Evolutionary conservation across 2,113 vertebrate species (phyloP), one percentile per base, ranked within the genome.

Genomic region (Pseudorasbora parva): DNA sequence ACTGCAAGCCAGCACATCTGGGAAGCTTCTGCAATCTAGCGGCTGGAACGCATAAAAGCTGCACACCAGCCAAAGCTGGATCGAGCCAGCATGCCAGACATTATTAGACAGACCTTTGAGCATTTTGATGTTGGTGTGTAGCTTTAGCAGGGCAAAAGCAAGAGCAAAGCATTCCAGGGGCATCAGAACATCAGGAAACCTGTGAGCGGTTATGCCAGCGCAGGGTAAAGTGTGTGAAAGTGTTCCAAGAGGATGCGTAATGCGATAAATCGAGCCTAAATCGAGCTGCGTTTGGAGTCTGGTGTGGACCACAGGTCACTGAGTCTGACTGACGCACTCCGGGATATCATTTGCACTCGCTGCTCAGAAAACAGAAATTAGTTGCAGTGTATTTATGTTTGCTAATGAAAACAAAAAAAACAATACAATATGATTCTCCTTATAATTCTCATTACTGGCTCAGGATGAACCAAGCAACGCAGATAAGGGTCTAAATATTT

Each of bases 1-100:
- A 68, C 86, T 87, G 79, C 81, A 83, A 87, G 43, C 11, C 84
- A 85, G 88, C 87, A 93, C 92, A 94, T 94, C 92, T 94, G 94
- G 91, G 91, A 91, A 86, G 66, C 89, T 92, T 93, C 90, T 85
- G 89, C 91, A 85, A 89, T 77, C 59, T 37, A 85, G 77, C 88
- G 91, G 88, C 91, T 94, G 92, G 89, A 91, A 89, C 8, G 66
- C 57, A 92, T 93, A 81, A 84, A 89, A 87, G 83, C 78, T 74
- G 85, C 82, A 86, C 87, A 87, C 89, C 87, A 89, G 81, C 86
- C 71, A 78, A 37, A 84, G 68, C 56, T 54, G 80, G 84, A 86
- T 86, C 77, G 64, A 88, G 87, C 79, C 86, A 79, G 85, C 82
- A 23, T 60, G 62, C 86, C 69, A 82, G 83, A 82, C 60, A 47